These are phyloP conservation scores for Atta colombica DNA, from an alignment of 1,140 invertebrate genomes.

Conservation along the genomic window DNA sequence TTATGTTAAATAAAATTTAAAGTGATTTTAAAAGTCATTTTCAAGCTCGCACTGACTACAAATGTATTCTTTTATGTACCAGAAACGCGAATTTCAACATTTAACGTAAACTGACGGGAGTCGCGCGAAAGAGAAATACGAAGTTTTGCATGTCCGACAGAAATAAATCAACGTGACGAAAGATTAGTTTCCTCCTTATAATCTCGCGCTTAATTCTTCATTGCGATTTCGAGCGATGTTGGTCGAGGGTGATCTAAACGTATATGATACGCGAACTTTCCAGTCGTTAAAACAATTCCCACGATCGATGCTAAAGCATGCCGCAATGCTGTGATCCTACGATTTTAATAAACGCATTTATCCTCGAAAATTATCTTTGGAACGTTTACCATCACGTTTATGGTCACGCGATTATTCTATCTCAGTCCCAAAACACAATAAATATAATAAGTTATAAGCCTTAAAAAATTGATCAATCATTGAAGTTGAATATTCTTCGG, in stretches of 20 bases:
- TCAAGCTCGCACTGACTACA: not conserved
- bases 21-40: not conserved
- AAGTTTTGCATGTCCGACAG: not conserved
- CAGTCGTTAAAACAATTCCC: conserved; percentile 50
- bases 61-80: not conserved
- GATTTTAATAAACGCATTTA: conserved; percentile 68
- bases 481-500: too few species aligned
- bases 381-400: not conserved
- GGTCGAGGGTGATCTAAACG: conserved; percentile 28
- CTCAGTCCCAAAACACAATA: not conserved
- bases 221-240: conserved; percentile 3
- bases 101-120: not conserved
- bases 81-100: not conserved
- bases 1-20: not conserved
- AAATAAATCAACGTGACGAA: not conserved
- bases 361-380: conserved; percentile 46
- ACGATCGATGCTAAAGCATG: conserved; percentile 48
- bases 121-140: not conserved
- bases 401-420: conserved; percentile 14
- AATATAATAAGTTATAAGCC: too few species aligned
- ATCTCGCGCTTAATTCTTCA: conserved; percentile 37
- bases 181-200: not conserved
- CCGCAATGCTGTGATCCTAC: conserved; percentile 77
- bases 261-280: conserved; percentile 36
- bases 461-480: too few species aligned